Percentiles rank a stretch among this genome's conserved stretches.
Conservation (phyloP, 2,888 invertebrate genomes). For the Choristoneura rosaceana region DNA sequence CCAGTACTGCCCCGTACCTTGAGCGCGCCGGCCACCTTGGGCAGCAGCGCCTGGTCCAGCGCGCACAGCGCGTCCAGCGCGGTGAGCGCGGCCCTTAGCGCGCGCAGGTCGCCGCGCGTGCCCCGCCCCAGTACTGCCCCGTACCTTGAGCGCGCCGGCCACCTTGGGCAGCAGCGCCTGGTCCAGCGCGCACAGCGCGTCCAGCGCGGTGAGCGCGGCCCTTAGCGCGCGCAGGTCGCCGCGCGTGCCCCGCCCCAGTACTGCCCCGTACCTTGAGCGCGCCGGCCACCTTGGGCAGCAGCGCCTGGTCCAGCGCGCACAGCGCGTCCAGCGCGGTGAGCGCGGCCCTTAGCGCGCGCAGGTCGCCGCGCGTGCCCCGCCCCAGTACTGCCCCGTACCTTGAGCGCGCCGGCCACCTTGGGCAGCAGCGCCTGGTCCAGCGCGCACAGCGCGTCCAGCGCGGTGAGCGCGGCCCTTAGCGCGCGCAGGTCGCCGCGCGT, state of each 20-base stretch:
- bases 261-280: slow-evolving; percentile 49
- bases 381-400: slow-evolving; percentile 52
- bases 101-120: slow-evolving; percentile 96
- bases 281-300: too few species aligned
- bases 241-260: slow-evolving; percentile 59
- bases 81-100: slow-evolving; percentile 96
- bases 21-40: slow-evolving; percentile 83
- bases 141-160: too few species aligned
- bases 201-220: too few species aligned
- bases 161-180: slow-evolving; percentile 81
- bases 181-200: slow-evolving; percentile 77
- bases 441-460: slow-evolving; percentile 94
- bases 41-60: slow-evolving; percentile 95
- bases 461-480: slow-evolving; percentile 97
- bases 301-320: too few species aligned
- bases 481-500: slow-evolving; percentile 96
- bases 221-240: too few species aligned
- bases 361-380: too few species aligned
- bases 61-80: slow-evolving; percentile 94
- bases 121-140: slow-evolving; percentile 84
- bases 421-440: slow-evolving; percentile 95
- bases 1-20: slow-evolving; percentile 86
- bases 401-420: slow-evolving; percentile 84
- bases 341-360: too few species aligned
- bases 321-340: too few species aligned